These are phyloP conservation scores for Drosophila nr. fundita DNA, from an alignment of 2,888 invertebrate species.

Conservation along the genomic window DNA sequence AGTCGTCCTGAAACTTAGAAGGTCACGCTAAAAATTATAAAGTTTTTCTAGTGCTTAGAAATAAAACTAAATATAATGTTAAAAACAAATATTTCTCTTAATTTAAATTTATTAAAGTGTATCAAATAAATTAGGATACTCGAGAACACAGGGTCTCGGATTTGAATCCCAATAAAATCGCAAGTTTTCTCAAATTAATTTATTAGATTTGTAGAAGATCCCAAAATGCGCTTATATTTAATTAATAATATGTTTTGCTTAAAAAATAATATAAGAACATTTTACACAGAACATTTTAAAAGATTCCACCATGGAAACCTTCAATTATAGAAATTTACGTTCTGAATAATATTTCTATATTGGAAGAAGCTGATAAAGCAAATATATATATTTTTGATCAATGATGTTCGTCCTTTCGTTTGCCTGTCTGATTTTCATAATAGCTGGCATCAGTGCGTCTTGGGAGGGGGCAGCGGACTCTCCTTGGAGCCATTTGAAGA, in stretches of 20 bases:
- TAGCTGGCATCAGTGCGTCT: neutral
- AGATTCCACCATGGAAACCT: no score
- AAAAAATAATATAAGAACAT: neutral
- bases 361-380: neutral
- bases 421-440: neutral
- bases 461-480: neutral
- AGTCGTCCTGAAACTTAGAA: neutral
- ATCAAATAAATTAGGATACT: no score
- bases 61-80: neutral
- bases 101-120: neutral
- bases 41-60: neutral
- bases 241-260: neutral
- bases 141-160: fast-evolving
- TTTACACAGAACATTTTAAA: no score
- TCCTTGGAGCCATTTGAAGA: conserved; percentile 31
- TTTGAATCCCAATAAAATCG: neutral
- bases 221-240: neutral
- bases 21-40: fast-evolving
- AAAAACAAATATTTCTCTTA: neutral
- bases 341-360: neutral
- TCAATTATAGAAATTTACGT: neutral
- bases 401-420: neutral
- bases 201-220: no score
- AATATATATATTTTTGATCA: neutral
- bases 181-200: neutral